Conservation (phyloP, 2,797 vertebrate genomes). For the Labroides dimidiatus region DNA sequence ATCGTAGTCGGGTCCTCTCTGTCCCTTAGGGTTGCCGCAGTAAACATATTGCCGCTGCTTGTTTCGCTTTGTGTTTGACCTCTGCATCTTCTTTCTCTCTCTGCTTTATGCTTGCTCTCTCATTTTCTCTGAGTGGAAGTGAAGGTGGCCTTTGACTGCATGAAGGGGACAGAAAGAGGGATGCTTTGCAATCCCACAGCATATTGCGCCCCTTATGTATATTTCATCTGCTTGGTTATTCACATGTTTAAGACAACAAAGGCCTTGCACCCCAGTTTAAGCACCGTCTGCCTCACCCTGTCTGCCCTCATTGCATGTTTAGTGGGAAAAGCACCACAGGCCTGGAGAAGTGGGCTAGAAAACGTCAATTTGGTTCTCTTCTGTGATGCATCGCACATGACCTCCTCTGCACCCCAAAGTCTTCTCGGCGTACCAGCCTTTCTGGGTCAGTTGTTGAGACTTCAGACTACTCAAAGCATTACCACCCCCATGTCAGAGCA, state of each 20-base stretch:
- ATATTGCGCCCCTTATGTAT: conserved; percentile 21
- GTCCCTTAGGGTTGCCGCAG: conserved; percentile 58
- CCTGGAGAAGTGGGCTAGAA: conserved; percentile 47
- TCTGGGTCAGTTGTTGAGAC: conserved; percentile 83
- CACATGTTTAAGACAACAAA: conserved; percentile 33
- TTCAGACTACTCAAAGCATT: conserved; percentile 76
- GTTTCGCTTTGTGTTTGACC: conserved; percentile 70
- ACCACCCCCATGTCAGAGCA: conserved; percentile 72
- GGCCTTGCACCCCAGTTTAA: conserved; percentile 16
- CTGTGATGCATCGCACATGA: conserved; percentile 57
- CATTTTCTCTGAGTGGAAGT: conserved; percentile 25
- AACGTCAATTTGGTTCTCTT: conserved; percentile 67
- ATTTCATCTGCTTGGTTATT: conserved; percentile 42
- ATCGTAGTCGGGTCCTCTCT: conserved; percentile 45
- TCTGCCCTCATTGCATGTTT: conserved; percentile 25
- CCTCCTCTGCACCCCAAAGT: conserved; percentile 31
- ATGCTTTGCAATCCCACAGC: conserved; percentile 36
- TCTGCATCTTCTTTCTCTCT: conserved; percentile 22
- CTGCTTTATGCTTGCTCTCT: conserved; percentile 14
- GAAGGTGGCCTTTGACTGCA: conserved; percentile 55
- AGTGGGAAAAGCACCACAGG: conserved; percentile 37
- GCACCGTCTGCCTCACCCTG: conserved; percentile 31
- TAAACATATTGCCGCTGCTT: conserved; percentile 75
- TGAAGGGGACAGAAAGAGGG: conserved; percentile 27
- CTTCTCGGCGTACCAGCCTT: conserved; percentile 58